phyloP scores from a whole-genome alignment of 2,113 vertebrate genomes.

The Spilogale gracilis region DNA sequence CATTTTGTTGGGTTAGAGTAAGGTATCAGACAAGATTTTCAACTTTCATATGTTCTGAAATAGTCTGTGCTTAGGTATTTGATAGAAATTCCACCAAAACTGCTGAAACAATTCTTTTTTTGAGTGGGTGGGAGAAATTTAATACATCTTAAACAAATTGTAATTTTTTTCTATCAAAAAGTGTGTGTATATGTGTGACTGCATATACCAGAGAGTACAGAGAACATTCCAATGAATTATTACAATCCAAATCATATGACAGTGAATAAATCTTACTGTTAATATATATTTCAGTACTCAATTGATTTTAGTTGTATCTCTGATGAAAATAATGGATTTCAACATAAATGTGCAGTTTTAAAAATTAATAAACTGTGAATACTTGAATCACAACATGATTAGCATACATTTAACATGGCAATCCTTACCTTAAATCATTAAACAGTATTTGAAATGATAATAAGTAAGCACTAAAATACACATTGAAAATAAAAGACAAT shows the following conservation, averaged over 20 bases:
- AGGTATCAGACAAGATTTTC: not conserved
- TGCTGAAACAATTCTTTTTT: not conserved
- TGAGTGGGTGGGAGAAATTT: not conserved
- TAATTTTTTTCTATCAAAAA: not conserved
- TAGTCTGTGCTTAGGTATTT: not conserved
- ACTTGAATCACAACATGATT: conserved; percentile 58
- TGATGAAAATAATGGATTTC: conserved; percentile 61
- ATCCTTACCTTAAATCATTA: conserved; percentile 62
- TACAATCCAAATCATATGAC: not conserved
- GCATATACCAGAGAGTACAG: not conserved
- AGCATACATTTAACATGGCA: conserved; percentile 48
- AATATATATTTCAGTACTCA: conserved; percentile 33
- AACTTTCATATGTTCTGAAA: not conserved
- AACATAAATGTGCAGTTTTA: conserved; percentile 57
- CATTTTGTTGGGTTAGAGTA: not conserved
- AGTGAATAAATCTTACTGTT: not conserved
- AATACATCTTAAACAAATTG: not conserved
- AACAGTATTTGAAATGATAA: conserved; percentile 60
- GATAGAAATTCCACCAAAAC: conserved; percentile 9
- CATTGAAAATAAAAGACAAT: not conserved
- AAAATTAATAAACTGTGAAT: conserved; percentile 65
- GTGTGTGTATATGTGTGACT: not conserved
- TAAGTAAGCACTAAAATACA: conserved; percentile 37
- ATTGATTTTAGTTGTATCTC: conserved; percentile 59
- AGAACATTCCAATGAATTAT: not conserved